A percentile compares a stretch with the other conserved stretches of the same genome.
Conservation (phyloP, 2,113 vertebrate genomes). For the Aythya baeri region DNA sequence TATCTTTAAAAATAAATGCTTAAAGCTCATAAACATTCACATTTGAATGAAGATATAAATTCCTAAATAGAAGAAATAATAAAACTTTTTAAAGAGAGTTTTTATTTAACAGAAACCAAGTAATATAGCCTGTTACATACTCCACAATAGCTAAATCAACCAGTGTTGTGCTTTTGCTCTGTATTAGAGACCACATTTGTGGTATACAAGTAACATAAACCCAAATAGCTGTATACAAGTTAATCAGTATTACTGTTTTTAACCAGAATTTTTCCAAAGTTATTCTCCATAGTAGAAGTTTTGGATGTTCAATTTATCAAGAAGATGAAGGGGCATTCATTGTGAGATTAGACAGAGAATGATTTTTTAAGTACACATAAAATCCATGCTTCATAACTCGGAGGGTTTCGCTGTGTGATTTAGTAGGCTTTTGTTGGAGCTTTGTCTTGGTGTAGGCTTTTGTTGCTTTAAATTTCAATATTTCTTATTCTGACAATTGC, state of each 20-base stretch:
- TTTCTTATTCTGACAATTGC: background rate
- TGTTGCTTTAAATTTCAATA: background rate
- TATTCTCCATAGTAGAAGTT: background rate
- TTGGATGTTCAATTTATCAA: background rate
- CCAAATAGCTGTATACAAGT: background rate
- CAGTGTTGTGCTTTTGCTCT: background rate
- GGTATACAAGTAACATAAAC: background rate
- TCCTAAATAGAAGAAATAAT: background rate
- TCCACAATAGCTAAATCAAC: background rate
- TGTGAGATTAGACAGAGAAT: background rate
- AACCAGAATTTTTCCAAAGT: background rate
- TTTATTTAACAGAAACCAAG: background rate
- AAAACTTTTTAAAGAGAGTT: background rate
- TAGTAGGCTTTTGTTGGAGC: background rate
- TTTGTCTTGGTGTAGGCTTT: background rate
- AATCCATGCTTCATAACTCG: background rate
- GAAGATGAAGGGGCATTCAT: background rate
- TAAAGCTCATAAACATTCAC: background rate
- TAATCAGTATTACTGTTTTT: background rate
- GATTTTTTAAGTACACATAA: background rate
- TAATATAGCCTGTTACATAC: background rate
- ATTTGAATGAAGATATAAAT: background rate
- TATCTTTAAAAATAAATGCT: background rate
- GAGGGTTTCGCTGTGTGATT: background rate
- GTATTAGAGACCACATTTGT: background rate